A percentile compares a stretch with the other conserved stretches of the same genome.
Conservation (phyloP, 2,888 invertebrate species). For the Clitarchus hookeri region DNA sequence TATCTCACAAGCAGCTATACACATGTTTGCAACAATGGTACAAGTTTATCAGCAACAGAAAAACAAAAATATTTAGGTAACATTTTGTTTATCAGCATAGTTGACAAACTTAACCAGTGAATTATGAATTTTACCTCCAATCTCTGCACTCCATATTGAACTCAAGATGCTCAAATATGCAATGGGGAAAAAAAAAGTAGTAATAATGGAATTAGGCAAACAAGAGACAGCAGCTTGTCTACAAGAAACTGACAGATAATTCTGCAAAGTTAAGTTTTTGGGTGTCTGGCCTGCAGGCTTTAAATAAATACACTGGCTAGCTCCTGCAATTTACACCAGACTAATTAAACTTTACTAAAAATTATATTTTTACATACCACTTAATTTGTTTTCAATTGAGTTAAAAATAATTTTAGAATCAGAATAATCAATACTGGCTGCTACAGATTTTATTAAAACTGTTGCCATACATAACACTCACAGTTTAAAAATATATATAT, state of each 20-base stretch:
- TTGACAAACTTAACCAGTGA: neutral
- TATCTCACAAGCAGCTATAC: neutral
- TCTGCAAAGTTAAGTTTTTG: no score
- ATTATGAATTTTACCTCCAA: no score
- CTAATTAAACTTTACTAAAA: no score
- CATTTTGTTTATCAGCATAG: neutral
- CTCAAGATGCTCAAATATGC: no score
- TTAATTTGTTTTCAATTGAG: neutral
- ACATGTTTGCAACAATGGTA: neutral
- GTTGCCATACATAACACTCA: slow-evolving; percentile 14
- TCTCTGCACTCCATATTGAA: no score
- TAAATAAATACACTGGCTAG: no score
- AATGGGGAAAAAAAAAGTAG: neutral
- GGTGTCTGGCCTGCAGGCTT: no score
- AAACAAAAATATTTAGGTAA: neutral
- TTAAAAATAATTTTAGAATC: neutral
- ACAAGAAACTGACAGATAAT: neutral
- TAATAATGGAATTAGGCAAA: neutral
- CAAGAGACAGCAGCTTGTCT: slow-evolving; percentile 16
- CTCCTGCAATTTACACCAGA: no score
- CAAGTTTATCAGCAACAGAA: neutral
- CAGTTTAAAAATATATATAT: slow-evolving; percentile 14
- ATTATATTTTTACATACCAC: no score
- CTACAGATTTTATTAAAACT: slow-evolving; percentile 14
- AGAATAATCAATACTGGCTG: slow-evolving; percentile 1